Evolutionary conservation across 2,797 vertebrate genomes (phyloP).

Genomic region (Astyanax mexicanus): DNA sequence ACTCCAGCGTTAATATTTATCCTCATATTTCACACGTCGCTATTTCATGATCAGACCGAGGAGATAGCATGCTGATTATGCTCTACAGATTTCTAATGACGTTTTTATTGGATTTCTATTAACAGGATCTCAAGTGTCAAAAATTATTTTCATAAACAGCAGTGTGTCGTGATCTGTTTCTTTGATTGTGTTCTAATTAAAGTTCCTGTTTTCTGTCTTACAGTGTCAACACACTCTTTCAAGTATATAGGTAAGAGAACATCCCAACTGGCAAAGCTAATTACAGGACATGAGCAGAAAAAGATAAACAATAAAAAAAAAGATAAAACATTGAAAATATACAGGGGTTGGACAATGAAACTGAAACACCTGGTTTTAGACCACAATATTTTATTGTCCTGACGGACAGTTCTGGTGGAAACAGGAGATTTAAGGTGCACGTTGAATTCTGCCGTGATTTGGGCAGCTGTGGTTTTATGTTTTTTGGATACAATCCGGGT

Average conservation of each 20-base stretch:
- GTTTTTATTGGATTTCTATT: conserved; percentile 37
- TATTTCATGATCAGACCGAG: conserved; percentile 38
- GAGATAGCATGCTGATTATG: conserved; percentile 37
- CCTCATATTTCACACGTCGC: conserved; percentile 54
- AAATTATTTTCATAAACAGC: conserved; percentile 7
- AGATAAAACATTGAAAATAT: no score
- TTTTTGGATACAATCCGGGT: no score
- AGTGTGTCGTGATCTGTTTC: conserved; percentile 33
- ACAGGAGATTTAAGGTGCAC: no score
- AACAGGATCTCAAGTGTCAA: conserved; percentile 24
- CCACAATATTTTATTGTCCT: no score
- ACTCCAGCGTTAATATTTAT: conserved; percentile 54
- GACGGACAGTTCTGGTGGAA: no score
- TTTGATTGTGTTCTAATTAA: conserved; percentile 36
- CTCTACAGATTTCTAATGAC: conserved; percentile 30
- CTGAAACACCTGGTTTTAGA: no score
- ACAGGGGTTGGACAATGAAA: no score
- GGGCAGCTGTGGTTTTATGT: no score
- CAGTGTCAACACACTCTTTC: conserved; percentile 20
- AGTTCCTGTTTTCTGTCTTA: background rate
- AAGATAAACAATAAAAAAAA: no score
- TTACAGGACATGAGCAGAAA: background rate
- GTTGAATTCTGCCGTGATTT: no score
- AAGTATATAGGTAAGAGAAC: background rate
- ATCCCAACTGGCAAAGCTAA: background rate